phyloP scores from a whole-genome alignment of 2,113 vertebrate species.

The Apteryx mantelli region DNA sequence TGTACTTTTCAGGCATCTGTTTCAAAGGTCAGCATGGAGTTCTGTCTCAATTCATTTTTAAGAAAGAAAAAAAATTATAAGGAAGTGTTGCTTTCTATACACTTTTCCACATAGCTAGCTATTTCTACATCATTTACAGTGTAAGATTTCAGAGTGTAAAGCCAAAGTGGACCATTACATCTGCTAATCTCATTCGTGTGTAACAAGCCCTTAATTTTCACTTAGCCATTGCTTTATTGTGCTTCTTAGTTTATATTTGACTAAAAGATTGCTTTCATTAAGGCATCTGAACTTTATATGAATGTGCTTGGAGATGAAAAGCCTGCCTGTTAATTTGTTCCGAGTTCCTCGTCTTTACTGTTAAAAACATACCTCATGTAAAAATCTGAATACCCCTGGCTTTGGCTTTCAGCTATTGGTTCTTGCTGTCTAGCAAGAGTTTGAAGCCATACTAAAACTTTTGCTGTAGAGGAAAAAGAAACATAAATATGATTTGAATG shows the following conservation, averaged over 20 bases:
- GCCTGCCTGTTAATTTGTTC: background rate
- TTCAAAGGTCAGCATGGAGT: background rate
- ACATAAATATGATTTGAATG: background rate
- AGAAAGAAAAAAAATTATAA: conserved; percentile 1
- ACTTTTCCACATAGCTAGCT: background rate
- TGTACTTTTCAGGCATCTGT: background rate
- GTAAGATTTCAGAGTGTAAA: background rate
- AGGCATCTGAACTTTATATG: background rate
- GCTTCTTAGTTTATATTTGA: background rate
- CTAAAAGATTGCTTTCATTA: background rate
- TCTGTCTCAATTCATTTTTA: background rate
- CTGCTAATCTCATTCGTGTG: background rate
- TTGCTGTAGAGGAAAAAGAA: background rate
- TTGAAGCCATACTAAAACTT: background rate
- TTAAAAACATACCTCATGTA: background rate
- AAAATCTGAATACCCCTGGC: background rate
- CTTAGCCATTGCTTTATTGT: background rate
- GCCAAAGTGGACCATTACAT: background rate
- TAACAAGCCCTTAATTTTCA: background rate
- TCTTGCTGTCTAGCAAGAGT: background rate
- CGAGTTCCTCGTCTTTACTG: background rate
- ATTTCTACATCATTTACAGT: background rate
- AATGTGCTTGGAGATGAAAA: background rate
- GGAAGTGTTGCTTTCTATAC: background rate
- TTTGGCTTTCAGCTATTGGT: background rate